Base-by-base conservation (phyloP, 2,797 vertebrate species). In the Poeciliopsis infans region DNA sequence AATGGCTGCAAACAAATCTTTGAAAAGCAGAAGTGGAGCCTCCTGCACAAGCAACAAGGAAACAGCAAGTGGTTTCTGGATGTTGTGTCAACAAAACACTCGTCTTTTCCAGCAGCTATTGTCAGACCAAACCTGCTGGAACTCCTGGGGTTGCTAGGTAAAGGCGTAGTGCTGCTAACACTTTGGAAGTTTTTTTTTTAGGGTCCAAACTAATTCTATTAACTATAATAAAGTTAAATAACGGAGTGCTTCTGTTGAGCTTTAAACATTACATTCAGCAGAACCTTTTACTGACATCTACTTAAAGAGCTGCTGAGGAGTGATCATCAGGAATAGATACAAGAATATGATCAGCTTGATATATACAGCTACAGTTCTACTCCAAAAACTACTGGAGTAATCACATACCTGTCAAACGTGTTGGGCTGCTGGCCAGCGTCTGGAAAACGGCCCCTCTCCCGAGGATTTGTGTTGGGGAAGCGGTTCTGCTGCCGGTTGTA, bases 401-500 rank as follows among this genome's bases (percentile, higher is more conserved):
- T 10, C 25, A 39, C 70, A 10, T 86, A 99, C 98, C 98, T 97
- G 85, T 98, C 98, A 85, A 97, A 99, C 5, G 96, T 95, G 86
- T 91, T 94, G 0, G 96, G 94, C 28, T 97, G 96, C 59, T 96
- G 96, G 0, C 96, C 91, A 49, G 95, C 86, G 28, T 97, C 97
- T 41, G 97, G 96, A 79, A 97, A 99, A 33, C 98, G 96, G 4
- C 94, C 94, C 72, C 98, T 93, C 64, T 98, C 97, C 80, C 97
- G 91, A 69, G 97, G 96, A 91, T 94, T 97, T 83, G 98, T 98
- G 85, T 97, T 98, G 84, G 95, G 95, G 80, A 99, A 99, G 81
- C 98, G 96, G 88, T 96, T 97, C 89, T 97, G 98, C 81, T 96
- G 97, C 1, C 98, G 95, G 88, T 91, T 97, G 90, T 97, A 99